Evolutionary conservation across 2,888 invertebrate genomes (phyloP), one percentile per base, ranked within the genome.

Genomic region (Drosophila pegasa): DNA sequence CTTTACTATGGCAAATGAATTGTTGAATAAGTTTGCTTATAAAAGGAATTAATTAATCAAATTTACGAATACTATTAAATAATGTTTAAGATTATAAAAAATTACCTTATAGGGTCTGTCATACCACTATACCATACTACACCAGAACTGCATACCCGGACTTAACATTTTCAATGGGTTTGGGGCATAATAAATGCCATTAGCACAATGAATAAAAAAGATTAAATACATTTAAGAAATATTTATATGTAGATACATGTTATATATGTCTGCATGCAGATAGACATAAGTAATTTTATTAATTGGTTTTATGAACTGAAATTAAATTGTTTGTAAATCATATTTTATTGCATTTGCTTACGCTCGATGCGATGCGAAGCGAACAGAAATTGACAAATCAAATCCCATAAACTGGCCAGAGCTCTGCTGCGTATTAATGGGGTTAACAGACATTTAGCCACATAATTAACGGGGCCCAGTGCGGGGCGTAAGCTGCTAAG

Each of bases 401-500:
- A 43, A 22, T 1, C 14, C 14, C 33, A 48, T 48, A 33, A 31
- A 33, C n/a, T 33, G 35, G n/a, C 33, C 33, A n/a, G 33, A n/a
- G n/a, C 37, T 52, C 37, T 52, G n/a, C 60, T 35, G 20, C 18
- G 18, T 43, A 35, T 51, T 64, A 22, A 25, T 33, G 63, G 47
- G 7, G 7, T 25, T 8, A 22, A 35, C 31, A 33, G 41, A 29
- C 41, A 55, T 12, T 33, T 55, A 31, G 54, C 20, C 45, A 48
- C 40, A 65, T 59, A 71, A 60, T 73, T 69, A 75, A 70, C 65
- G 52, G 43, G 45, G 16, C 48, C 48, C n/a, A 22, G 14, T 6
- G 35, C 16, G 37, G 48, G 10, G 25, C 40, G 29, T 41, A 52
- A 51, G 58, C 51, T 58, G 52, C 27, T 52, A 64, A 74, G 35